Conservation (phyloP, 2,113 vertebrate species). For the Trogon melanurus region DNA sequence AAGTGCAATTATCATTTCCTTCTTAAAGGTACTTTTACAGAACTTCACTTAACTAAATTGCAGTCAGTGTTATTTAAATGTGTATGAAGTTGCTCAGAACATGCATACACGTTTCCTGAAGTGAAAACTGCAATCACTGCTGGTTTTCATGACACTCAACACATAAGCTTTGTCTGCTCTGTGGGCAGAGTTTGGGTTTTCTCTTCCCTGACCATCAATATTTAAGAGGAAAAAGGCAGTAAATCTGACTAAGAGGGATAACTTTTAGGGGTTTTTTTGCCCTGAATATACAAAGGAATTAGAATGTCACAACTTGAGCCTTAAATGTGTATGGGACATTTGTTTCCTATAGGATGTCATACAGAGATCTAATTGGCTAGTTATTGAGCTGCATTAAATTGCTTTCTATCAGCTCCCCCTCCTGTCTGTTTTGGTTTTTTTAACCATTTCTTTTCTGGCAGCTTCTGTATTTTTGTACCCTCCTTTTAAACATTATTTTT, state of each 20-base stretch:
- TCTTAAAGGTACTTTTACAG: not conserved
- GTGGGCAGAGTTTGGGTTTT: not conserved
- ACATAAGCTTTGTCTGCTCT: not conserved
- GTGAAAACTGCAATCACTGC: not conserved
- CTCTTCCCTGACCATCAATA: not conserved
- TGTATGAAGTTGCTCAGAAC: not conserved
- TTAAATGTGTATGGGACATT: not conserved
- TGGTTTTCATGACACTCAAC: not conserved
- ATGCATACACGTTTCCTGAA: accelerated
- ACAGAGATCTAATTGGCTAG: not conserved
- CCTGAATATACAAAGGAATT: not conserved
- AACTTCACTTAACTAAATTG: not conserved
- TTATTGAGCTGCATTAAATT: not conserved
- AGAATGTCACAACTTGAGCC: not conserved
- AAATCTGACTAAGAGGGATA: not conserved
- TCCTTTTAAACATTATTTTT: not conserved
- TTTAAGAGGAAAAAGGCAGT: not conserved
- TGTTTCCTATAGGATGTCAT: not conserved
- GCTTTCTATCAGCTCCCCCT: constrained; percentile 23
- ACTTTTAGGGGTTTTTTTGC: not conserved
- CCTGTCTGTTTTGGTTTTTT: not conserved
- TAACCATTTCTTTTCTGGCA: not conserved
- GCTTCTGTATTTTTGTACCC: not conserved
- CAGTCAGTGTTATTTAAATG: not conserved
- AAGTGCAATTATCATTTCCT: not conserved